Percentiles rank a stretch among this genome's conserved stretches.
Evolutionary conservation across 2,113 vertebrate genomes (phyloP).

Genomic region (Pterocles burchelli): DNA sequence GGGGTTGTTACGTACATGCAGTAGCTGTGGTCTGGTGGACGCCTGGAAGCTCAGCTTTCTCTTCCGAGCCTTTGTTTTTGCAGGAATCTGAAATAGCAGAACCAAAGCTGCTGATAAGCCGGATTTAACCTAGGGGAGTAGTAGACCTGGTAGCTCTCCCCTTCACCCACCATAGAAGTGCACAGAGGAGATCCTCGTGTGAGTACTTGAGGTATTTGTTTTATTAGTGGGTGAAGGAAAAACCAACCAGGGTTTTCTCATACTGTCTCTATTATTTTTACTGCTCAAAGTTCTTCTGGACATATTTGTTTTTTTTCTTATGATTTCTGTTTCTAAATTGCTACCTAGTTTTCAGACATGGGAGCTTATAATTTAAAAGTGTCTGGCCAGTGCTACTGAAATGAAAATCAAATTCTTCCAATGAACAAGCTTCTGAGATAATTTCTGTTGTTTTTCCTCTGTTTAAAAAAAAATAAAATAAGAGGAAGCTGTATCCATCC

Average conservation of each 20-base stretch:
- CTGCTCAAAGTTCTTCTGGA: neutral
- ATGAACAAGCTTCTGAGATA: neutral
- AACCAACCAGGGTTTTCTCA: neutral
- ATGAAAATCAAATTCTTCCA: neutral
- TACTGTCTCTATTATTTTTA: neutral
- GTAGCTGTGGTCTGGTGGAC: neutral
- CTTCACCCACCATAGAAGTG: neutral
- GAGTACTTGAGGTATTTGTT: neutral
- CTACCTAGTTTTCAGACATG: neutral
- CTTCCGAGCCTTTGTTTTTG: neutral
- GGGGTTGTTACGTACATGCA: rapidly evolving
- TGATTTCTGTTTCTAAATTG: neutral
- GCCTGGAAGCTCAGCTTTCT: constrained; percentile 2
- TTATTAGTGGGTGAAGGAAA: neutral
- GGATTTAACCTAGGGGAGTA: neutral
- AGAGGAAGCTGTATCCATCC: neutral
- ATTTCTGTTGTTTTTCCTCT: neutral
- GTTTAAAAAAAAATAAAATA: neutral
- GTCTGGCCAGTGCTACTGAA: neutral
- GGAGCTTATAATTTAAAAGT: neutral
- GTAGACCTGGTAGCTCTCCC: neutral
- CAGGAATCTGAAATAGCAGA: neutral
- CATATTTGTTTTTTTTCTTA: neutral
- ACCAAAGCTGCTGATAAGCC: neutral
- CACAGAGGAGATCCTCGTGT: neutral